Evolutionary conservation across 2,113 vertebrate genomes (phyloP), one percentile per base, ranked within the genome.

Genomic region (Stegastes partitus): DNA sequence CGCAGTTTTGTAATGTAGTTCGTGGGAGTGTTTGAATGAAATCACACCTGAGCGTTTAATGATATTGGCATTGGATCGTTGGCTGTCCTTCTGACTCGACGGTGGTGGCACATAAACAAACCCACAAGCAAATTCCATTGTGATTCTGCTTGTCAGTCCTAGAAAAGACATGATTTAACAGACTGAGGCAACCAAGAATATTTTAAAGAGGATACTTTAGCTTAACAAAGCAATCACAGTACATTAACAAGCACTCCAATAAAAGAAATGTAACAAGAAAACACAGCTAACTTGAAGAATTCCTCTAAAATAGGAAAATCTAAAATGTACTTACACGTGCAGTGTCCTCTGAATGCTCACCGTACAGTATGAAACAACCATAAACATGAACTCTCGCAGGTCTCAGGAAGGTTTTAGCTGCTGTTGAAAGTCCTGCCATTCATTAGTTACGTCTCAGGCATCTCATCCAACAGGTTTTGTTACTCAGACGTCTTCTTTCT

Each of bases 81-180:
- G 72, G 16, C 2, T n/a, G 6, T 77, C 76, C 62, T 55, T 88
- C 66, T 82, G 86, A 77, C 3, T 80, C 82, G 58, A 18, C 11
- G 68, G 19, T 4, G 89, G 89, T 1, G 86, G 81, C 37, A 93
- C 87, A 54, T 94, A 94, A 79, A 93, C 86, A 89, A 90, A 94
- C 22, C 61, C 79, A 78, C 92, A 93, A 56, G 93, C 92, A 85
- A 94, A 94, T 76, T 94, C 94, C 94, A 94, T 94, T 8, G 63
- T 75, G 51, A 39, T 47, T 39, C 39, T 34, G 49, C 25, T 65
- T 71, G 71, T 21, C 54, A 75, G 28, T 6, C 15, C 57, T 22
- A 59, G 12, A 73, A 45, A 39, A 3, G 15, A 68, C 0, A 34
- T 5, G 2, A 49, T 49, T 53, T 11, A 74, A 63, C 3, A 57